Conservation (phyloP, 2,888 invertebrate genomes). For the Tuta absoluta region DNA sequence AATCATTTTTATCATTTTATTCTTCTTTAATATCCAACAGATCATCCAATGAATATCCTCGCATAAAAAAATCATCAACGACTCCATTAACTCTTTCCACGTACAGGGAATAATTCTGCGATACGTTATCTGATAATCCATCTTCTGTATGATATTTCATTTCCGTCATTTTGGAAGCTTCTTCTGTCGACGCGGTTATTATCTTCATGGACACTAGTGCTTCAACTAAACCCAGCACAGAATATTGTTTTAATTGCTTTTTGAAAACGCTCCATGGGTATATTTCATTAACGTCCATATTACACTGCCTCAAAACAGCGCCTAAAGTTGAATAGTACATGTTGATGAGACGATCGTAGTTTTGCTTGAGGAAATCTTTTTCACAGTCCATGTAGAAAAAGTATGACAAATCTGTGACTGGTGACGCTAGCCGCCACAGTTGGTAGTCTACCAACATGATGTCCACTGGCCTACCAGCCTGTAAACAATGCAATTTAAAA, state of each 20-base stretch:
- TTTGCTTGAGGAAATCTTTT: conserved; percentile 49
- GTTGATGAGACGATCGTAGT: conserved; percentile 54
- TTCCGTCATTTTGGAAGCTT: conserved; percentile 62
- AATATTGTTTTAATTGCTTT: conserved; percentile 57
- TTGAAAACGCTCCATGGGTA: conserved; percentile 56
- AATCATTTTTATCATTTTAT: neutral
- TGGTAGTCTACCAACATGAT: conserved; percentile 61
- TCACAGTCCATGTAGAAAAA: conserved; percentile 64
- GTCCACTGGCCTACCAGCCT: conserved; percentile 59
- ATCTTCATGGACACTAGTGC: conserved; percentile 69
- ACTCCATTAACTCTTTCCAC: conserved; percentile 62
- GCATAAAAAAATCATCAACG: conserved; percentile 59
- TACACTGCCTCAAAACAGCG: conserved; percentile 58
- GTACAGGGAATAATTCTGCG: conserved; percentile 47
- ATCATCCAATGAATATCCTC: conserved; percentile 53
- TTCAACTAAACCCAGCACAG: conserved; percentile 64
- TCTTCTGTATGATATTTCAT: conserved; percentile 52
- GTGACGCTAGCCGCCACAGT: conserved; percentile 58
- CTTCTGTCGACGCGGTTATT: conserved; percentile 62
- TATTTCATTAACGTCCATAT: conserved; percentile 52
- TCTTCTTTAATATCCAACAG: neutral
- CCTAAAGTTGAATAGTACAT: conserved; percentile 62
- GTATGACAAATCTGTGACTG: conserved; percentile 62
- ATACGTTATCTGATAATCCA: conserved; percentile 43
- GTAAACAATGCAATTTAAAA: conserved; percentile 42